phyloP scores from a whole-genome alignment of 2,888 invertebrate species.

The Yponomeuta evonymella region DNA sequence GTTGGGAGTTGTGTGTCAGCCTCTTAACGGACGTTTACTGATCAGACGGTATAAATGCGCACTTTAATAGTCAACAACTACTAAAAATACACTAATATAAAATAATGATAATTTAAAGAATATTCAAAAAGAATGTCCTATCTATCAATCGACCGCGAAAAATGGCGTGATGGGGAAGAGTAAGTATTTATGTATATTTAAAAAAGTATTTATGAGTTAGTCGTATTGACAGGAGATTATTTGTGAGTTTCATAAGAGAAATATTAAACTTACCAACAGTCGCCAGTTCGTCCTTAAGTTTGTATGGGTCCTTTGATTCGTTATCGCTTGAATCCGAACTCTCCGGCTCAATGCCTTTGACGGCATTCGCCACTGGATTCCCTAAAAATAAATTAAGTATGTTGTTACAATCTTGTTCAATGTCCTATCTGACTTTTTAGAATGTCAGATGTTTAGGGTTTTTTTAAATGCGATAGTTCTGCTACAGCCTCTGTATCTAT shows the following conservation, averaged over 20 bases:
- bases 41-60: too few species aligned
- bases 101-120: too few species aligned
- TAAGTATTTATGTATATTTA: too few species aligned
- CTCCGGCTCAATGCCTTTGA: constrained; percentile 76
- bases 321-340: constrained; percentile 89
- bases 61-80: too few species aligned
- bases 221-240: not conserved
- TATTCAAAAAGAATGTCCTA: too few species aligned
- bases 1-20: too few species aligned
- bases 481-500: too few species aligned
- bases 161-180: too few species aligned
- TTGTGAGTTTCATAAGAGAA: not conserved
- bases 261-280: constrained; percentile 74
- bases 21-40: too few species aligned
- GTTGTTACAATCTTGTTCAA: not conserved
- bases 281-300: constrained; percentile 79
- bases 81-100: too few species aligned
- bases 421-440: not conserved
- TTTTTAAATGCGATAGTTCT: not conserved
- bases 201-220: too few species aligned
- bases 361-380: constrained; percentile 72
- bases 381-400: constrained; percentile 34
- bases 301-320: constrained; percentile 77
- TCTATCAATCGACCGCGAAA: too few species aligned
- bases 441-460: not conserved